Evolutionary conservation across 2,113 vertebrate species (phyloP).

Genomic region (Microcebus jonahi): DNA sequence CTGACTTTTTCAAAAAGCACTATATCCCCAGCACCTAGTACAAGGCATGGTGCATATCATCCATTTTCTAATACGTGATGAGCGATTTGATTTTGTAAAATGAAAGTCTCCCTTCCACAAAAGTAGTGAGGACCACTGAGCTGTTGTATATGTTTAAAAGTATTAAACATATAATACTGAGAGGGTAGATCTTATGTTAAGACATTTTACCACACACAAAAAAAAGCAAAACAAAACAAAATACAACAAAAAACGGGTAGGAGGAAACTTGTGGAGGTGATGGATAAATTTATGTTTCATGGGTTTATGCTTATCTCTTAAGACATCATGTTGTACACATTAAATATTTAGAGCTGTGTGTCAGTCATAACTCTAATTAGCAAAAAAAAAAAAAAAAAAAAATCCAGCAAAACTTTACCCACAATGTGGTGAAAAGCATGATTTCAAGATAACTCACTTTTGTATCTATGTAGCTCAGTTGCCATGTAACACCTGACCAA

Average conservation of each 20-base stretch:
- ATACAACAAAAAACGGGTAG: background rate
- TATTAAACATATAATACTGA: background rate
- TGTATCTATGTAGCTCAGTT: background rate
- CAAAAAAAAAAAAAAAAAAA: background rate
- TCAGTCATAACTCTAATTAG: background rate
- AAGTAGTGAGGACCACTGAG: background rate
- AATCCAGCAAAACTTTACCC: background rate
- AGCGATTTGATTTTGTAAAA: conserved; percentile 7
- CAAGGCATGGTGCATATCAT: background rate
- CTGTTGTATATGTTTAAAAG: background rate
- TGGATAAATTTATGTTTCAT: background rate
- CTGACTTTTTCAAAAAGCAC: background rate
- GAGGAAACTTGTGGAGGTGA: background rate
- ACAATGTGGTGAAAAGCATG: background rate
- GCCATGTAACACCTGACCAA: background rate
- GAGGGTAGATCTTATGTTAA: background rate
- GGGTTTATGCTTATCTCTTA: background rate
- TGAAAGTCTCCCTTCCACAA: background rate
- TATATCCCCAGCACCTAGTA: background rate
- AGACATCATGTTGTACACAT: background rate
- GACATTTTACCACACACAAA: background rate
- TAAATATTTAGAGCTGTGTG: background rate
- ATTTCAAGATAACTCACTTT: background rate
- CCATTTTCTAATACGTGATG: background rate
- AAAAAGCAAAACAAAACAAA: background rate